A percentile compares a stretch with the other conserved stretches of the same genome.
Evolutionary conservation across 2,797 vertebrate species (phyloP).

Genomic region (Onychomys arenicola): DNA sequence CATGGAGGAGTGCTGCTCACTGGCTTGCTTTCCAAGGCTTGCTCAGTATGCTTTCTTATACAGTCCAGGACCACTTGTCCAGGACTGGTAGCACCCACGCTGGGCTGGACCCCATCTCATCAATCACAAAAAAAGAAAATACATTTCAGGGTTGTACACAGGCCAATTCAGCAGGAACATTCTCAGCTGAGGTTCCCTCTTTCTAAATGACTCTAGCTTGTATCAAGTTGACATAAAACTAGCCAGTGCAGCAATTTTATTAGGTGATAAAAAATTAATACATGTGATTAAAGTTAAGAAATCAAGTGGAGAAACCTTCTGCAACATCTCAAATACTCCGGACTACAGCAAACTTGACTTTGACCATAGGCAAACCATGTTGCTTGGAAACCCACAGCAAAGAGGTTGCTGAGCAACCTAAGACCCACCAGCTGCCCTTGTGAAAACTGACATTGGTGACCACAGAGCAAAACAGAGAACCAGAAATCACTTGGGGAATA

Average conservation of each 20-base stretch:
- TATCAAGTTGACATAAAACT: neutral
- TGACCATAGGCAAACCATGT: slow-evolving; percentile 51
- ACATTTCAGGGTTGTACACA: neutral
- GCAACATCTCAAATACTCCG: neutral
- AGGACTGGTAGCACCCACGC: neutral
- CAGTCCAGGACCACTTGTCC: no score
- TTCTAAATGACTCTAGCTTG: neutral
- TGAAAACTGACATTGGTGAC: slow-evolving; percentile 6
- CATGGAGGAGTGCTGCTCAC: neutral
- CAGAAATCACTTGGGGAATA: neutral
- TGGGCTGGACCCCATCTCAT: neutral
- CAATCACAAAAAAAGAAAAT: neutral
- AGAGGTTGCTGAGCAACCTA: slow-evolving; percentile 59
- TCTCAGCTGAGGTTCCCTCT: neutral
- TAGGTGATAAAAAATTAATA: slow-evolving; percentile 39
- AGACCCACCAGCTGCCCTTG: neutral
- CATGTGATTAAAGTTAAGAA: neutral
- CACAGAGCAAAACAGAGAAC: neutral
- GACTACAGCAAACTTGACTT: slow-evolving; percentile 40
- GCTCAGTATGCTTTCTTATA: neutral
- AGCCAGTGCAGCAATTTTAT: neutral
- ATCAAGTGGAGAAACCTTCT: neutral
- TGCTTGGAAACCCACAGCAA: slow-evolving; percentile 65
- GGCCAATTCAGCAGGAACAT: neutral
- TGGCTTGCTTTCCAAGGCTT: neutral